Percentiles rank a stretch among this genome's conserved stretches.
Evolutionary conservation across 2,113 vertebrate species (phyloP).

Genomic region (Phocoena phocoena): DNA sequence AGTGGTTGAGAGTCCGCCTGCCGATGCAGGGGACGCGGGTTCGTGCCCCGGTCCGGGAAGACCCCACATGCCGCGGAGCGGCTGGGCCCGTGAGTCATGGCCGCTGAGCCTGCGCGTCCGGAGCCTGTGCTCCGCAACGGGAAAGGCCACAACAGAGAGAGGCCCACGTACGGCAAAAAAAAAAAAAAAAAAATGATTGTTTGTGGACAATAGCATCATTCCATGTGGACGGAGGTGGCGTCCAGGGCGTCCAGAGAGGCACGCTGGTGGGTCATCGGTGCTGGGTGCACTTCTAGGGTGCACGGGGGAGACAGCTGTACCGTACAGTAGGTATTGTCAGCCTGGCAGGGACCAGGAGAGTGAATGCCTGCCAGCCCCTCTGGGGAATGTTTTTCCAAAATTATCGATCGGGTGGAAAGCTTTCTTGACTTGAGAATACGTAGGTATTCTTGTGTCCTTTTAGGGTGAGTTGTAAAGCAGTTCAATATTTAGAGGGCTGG

Average conservation of each 20-base stretch:
- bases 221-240: slow-evolving; percentile 7
- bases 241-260: neutral
- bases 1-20: no score
- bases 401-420: neutral
- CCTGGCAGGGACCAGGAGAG: neutral
- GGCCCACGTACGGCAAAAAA: no score
- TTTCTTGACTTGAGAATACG: neutral
- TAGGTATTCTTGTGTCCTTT: accelerated
- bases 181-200: slow-evolving; percentile 80
- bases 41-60: no score
- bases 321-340: neutral
- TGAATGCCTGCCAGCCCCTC: neutral
- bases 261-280: neutral
- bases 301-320: neutral
- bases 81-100: no score
- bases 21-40: no score
- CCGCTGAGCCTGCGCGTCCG: no score
- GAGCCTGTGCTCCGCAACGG: no score
- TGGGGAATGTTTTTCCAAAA: neutral
- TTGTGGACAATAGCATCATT: slow-evolving; percentile 79
- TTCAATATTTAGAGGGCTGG: accelerated
- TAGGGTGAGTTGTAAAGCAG: neutral
- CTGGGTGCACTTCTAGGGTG: neutral
- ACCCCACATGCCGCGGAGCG: no score
- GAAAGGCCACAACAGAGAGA: no score